Evolutionary conservation across 2,113 vertebrate genomes (phyloP).

Genomic region (Probosciger aterrimus): DNA sequence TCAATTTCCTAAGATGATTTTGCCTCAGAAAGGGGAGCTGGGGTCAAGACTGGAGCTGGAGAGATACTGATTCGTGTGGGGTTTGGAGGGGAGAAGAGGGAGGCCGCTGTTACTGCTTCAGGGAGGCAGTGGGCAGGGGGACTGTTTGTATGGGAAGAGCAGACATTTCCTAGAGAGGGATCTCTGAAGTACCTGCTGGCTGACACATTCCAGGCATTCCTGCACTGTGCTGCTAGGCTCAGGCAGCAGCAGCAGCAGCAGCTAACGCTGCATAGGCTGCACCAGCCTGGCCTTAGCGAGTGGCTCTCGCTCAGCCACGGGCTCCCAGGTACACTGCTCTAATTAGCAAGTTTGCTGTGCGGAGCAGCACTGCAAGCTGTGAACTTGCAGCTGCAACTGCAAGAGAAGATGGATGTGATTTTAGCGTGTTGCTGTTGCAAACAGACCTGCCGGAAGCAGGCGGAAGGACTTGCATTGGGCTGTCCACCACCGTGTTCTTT

Average conservation of each 20-base stretch:
- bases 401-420: neutral
- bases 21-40: neutral
- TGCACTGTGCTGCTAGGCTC: neutral
- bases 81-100: neutral
- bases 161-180: neutral
- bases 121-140: neutral
- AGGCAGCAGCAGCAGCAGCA: neutral
- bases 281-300: neutral
- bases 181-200: neutral
- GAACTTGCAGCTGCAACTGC: neutral
- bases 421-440: neutral
- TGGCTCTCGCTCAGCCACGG: neutral
- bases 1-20: neutral
- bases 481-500: neutral
- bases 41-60: neutral
- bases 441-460: neutral
- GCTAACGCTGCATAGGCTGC: neutral
- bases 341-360: neutral
- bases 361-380: neutral
- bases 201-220: constrained; percentile 30
- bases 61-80: neutral
- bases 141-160: neutral
- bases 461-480: neutral
- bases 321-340: neutral
- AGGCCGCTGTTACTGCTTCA: neutral